These are phyloP conservation scores for Leucophora obtusa DNA, from an alignment of 2,888 invertebrate genomes.

Conservation along the genomic window DNA sequence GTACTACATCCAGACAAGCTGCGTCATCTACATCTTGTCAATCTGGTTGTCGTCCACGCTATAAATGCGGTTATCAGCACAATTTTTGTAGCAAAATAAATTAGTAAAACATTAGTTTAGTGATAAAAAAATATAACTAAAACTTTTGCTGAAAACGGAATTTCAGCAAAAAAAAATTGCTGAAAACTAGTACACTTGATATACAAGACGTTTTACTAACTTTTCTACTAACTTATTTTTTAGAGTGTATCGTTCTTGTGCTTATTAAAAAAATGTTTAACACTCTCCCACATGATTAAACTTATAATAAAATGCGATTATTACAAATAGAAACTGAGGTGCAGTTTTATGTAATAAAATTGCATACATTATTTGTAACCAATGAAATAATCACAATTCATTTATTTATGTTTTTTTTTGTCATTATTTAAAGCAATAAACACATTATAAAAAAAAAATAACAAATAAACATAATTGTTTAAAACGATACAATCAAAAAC, in stretches of 20 bases:
- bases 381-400: slow-evolving; percentile 44
- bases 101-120: too few species aligned
- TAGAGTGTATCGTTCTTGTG: neutral
- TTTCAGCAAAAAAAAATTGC: too few species aligned
- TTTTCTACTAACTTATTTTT: too few species aligned
- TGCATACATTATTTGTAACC: slow-evolving; percentile 1
- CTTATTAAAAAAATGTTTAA: neutral
- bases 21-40: too few species aligned
- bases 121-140: too few species aligned
- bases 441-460: slow-evolving; percentile 34
- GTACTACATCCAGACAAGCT: too few species aligned
- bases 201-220: too few species aligned
- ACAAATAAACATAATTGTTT: slow-evolving; percentile 41
- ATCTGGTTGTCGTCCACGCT: too few species aligned
- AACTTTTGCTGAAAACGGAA: too few species aligned
- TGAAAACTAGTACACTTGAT: too few species aligned
- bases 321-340: slow-evolving; percentile 17
- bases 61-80: too few species aligned
- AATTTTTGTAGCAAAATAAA: too few species aligned
- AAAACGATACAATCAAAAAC: slow-evolving; percentile 40
- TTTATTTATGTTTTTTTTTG: slow-evolving; percentile 1
- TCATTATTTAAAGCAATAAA: slow-evolving; percentile 51
- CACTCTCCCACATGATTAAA: slow-evolving; percentile 14
- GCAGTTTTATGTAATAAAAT: slow-evolving; percentile 28
- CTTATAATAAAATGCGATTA: neutral